Base-by-base conservation (phyloP, 2,888 invertebrate genomes). In the Tetropium fuscum region DNA sequence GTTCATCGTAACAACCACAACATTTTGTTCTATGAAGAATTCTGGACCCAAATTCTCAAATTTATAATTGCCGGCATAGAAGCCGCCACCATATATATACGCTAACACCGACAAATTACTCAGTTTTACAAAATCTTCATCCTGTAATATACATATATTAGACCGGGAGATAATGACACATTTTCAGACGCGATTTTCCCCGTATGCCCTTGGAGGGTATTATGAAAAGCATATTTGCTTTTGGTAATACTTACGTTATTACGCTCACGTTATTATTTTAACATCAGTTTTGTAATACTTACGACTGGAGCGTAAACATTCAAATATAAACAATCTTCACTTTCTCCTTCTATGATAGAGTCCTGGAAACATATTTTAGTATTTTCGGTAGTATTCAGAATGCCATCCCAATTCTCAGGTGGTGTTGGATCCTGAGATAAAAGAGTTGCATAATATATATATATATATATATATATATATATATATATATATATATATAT, bases 41-140 rank as follows among this genome's bases (percentile, higher is more conserved):
- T 67, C 55, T 19, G 71, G 71, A 22, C 67, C 64, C 36, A 53
- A 59, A 7, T 20, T 20, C 16, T 63, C 27, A 18, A 55, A 36
- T 7, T 58, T 62, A 1, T 53, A 62, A 59, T 63, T 60, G 1
- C 53, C 47, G 2, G 11, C 16, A 1, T 13, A 51, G 27, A 69
- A 73, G 1, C 60, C 65, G 1, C 76, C 76, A 3, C 74, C 76
- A 40, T 72, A 66, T 15, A 76, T 64, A 43, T 54, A 74, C 8
- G 75, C 64, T 63, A 72, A 70, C 0, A 76, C 74, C 18, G 72
- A 69, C 30, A 60, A 34, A 10, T 30, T 11, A 30, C 8, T 4
- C 3, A 30, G 3, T 11, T 30, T 30, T 2, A 1, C 1, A 3
- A 30, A 3, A 3, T 30, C 8, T 1, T 30, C 3, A 30, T 30